Base-by-base conservation (phyloP, 2,888 invertebrate species). In the Bellardia pandia region DNA sequence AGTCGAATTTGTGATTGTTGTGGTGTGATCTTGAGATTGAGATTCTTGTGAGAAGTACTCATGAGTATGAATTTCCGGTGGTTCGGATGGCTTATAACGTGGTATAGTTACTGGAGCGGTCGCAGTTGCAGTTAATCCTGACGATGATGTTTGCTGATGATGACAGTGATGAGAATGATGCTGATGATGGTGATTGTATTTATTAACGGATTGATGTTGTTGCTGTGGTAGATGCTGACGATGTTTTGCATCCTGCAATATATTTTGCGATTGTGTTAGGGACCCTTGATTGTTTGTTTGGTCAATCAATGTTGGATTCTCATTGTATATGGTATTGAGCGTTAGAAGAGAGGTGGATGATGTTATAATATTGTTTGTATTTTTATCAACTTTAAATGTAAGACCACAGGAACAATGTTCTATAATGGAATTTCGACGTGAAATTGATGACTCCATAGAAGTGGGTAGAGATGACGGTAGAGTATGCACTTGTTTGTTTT, bases 401-500 rank as follows among this genome's bases (percentile, higher is more conserved):
- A 92, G 87, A 23, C 92, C 92, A 74, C 92, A 92, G 33, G 92
- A 92, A 68, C 92, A 92, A 66, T 92, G 92, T 84, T 92, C 92
- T 60, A 92, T 89, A 33, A 90, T 89, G 13, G 85, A 74, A 5
- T 90, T 88, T 45, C 89, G 45, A 16, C 74, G 72, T 14, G 78
- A 48, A 40, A 71, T 64, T 1, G 76, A 64, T 5, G 77, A 33
- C 9, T 74, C 83, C 53, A 79, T 69, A 8, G 88, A 80, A 51
- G 80, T 78, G 23, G 88, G 76, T 9, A 86, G 62, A 8, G 88
- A 84, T 3, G 86, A 81, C 2, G 88, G 83, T 69, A 88, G 11
- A 9, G 86, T 86, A 37, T 81, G 76, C n/a, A 58, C 62, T 56
- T 86, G 86, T 58, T 87, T 85, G 30, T 79, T 86, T 45, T 60